A percentile compares a stretch with the other conserved stretches of the same genome.
These are phyloP conservation scores for Pachypsylla venusta DNA, from an alignment of 1,140 invertebrate genomes.

Conservation along the genomic window DNA sequence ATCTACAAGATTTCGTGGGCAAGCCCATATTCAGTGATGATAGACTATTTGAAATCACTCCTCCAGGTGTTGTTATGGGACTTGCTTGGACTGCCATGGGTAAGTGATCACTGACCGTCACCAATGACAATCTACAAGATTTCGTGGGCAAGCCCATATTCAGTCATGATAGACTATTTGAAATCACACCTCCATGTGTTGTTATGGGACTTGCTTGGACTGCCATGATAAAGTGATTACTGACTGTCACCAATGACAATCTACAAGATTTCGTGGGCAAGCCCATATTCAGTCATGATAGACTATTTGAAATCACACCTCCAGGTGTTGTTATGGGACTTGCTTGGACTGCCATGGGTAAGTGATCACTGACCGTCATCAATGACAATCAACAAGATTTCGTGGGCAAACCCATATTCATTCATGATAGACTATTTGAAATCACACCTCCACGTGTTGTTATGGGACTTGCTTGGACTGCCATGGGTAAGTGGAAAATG, in stretches of 20 bases:
- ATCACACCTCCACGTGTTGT: slow-evolving; percentile 87
- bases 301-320: slow-evolving; percentile 84
- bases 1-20: slow-evolving; percentile 83
- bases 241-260: slow-evolving; percentile 58
- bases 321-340: slow-evolving; percentile 95
- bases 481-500: slow-evolving; percentile 59
- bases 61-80: slow-evolving; percentile 94
- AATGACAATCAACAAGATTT: slow-evolving; percentile 68
- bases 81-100: slow-evolving; percentile 99
- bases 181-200: slow-evolving; percentile 80
- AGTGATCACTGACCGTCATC: slow-evolving; percentile 45
- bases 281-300: slow-evolving; percentile 85
- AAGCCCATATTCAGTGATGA: slow-evolving; percentile 93
- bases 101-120: slow-evolving; percentile 54
- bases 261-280: slow-evolving; percentile 88
- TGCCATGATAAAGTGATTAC: slow-evolving; percentile 82
- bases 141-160: slow-evolving; percentile 95
- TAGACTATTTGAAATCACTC: slow-evolving; percentile 81
- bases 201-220: slow-evolving; percentile 99
- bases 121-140: slow-evolving; percentile 58
- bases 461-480: slow-evolving; percentile 97
- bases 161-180: slow-evolving; percentile 88
- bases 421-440: slow-evolving; percentile 86
- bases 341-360: slow-evolving; percentile 98
- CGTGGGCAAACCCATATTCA: slow-evolving; percentile 92